Conservation (phyloP, 2,797 vertebrate genomes). For the Margarornis squamiger region DNA sequence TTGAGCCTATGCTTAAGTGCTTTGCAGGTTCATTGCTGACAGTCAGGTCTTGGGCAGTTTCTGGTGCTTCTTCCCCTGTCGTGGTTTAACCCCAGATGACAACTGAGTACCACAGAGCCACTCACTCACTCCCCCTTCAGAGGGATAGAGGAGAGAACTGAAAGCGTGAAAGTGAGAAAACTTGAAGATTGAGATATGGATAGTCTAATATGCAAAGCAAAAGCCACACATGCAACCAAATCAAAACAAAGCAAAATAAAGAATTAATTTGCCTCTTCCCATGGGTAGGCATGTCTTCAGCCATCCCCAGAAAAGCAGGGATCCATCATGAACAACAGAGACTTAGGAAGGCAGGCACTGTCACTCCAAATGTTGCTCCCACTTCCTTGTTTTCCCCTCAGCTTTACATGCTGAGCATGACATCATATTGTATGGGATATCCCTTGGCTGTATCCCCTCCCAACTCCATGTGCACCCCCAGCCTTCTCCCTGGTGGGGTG, state of each 20-base stretch:
- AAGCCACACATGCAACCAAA: background rate
- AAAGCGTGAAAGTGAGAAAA: background rate
- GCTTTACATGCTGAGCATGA: background rate
- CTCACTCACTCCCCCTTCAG: background rate
- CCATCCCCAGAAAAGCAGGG: background rate
- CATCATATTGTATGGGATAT: background rate
- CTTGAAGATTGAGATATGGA: background rate
- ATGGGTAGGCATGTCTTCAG: background rate
- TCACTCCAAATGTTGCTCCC: background rate
- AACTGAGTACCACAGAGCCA: background rate
- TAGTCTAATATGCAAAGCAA: background rate
- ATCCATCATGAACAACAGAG: rapidly evolving
- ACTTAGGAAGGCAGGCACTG: background rate
- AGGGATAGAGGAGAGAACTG: background rate
- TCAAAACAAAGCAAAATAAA: background rate
- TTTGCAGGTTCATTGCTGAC: background rate
- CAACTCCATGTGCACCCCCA: background rate
- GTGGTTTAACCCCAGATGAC: background rate
- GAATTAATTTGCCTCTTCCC: background rate
- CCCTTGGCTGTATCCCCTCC: background rate
- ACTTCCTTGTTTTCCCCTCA: background rate
- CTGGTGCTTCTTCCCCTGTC: background rate
- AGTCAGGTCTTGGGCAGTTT: background rate
- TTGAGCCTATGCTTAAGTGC: background rate
- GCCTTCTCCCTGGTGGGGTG: background rate